A percentile compares a stretch with the other conserved stretches of the same genome.
phyloP scores from a whole-genome alignment of 2,113 vertebrate genomes.

The Psettodes erumei region DNA sequence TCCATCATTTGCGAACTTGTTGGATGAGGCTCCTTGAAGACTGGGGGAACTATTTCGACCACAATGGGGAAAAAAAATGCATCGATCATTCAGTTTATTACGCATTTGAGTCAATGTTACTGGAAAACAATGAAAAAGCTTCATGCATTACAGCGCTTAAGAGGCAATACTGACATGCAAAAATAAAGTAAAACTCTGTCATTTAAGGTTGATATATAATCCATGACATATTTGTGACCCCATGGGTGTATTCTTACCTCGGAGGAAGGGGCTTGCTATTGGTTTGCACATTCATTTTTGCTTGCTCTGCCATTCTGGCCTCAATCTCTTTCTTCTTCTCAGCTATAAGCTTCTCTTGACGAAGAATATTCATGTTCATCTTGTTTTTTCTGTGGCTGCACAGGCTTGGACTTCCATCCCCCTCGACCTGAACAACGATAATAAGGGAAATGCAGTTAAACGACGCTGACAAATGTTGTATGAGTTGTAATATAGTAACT shows the following conservation, averaged over 20 bases:
- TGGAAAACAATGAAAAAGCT: neutral
- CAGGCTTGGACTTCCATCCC: constrained; percentile 86
- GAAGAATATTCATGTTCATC: constrained; percentile 90
- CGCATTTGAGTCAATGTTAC: neutral
- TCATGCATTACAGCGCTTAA: neutral
- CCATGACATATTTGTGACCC: neutral
- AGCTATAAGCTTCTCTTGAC: constrained; percentile 95
- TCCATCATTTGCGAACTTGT: constrained; percentile 96
- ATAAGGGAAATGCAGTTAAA: neutral
- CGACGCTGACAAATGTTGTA: neutral
- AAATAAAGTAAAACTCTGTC: neutral
- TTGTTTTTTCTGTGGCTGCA: constrained; percentile 87
- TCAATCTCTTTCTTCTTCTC: constrained; percentile 97
- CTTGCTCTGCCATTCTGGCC: constrained; percentile 90
- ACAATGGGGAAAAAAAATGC: neutral
- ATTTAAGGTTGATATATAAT: neutral
- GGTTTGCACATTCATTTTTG: constrained; percentile 78
- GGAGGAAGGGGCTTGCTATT: constrained; percentile 77
- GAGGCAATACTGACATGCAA: neutral
- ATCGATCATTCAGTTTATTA: neutral
- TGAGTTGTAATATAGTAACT: neutral
- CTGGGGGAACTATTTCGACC: constrained; percentile 72
- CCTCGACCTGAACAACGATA: constrained; percentile 81
- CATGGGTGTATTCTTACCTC: constrained; percentile 50
- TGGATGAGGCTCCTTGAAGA: constrained; percentile 80